These are phyloP conservation scores for Spizella passerina DNA, from an alignment of 2,797 vertebrate genomes.

Conservation along the genomic window DNA sequence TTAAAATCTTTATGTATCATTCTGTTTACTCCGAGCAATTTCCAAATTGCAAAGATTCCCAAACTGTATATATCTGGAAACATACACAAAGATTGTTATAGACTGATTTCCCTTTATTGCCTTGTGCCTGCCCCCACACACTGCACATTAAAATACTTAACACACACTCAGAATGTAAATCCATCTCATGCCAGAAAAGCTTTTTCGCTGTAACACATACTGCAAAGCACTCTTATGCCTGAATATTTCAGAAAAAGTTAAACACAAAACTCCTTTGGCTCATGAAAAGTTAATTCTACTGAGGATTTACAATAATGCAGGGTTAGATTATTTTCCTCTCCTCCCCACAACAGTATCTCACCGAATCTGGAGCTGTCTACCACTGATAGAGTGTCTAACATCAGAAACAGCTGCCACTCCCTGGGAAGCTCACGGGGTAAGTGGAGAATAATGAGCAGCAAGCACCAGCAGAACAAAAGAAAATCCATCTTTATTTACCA, in stretches of 20 bases:
- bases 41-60: slow-evolving; percentile 51
- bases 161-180: slow-evolving; percentile 55
- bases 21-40: slow-evolving; percentile 53
- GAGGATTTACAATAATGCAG: slow-evolving; percentile 69
- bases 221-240: neutral
- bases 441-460: slow-evolving; percentile 90
- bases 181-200: slow-evolving; percentile 38
- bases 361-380: slow-evolving; percentile 88
- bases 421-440: slow-evolving; percentile 87
- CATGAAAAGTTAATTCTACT: slow-evolving; percentile 75
- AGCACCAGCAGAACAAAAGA: slow-evolving; percentile 85
- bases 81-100: slow-evolving; percentile 9
- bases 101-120: slow-evolving; percentile 56
- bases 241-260: slow-evolving; percentile 60
- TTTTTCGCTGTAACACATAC: neutral
- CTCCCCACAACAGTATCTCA: slow-evolving; percentile 69
- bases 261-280: slow-evolving; percentile 61
- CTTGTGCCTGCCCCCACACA: slow-evolving; percentile 46
- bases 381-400: slow-evolving; percentile 95
- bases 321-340: slow-evolving; percentile 49
- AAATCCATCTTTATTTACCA: slow-evolving; percentile 95
- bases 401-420: slow-evolving; percentile 95
- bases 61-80: slow-evolving; percentile 55
- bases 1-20: slow-evolving; percentile 49
- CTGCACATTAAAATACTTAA: slow-evolving; percentile 65